These are phyloP conservation scores for Corythoichthys intestinalis DNA, from an alignment of 2,113 vertebrate genomes.

Conservation along the genomic window DNA sequence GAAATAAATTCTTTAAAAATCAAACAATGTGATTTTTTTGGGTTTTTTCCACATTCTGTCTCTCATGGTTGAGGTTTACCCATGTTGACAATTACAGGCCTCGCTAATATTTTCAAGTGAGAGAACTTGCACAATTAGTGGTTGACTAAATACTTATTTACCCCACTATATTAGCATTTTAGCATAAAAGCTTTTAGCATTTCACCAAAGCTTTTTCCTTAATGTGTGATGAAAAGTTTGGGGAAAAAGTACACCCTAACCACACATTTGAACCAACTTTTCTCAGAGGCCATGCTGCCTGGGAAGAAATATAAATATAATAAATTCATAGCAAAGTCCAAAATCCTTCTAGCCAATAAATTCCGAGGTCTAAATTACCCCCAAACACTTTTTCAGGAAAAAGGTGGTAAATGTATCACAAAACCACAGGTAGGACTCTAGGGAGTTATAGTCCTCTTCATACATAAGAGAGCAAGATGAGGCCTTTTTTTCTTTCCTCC, in stretches of 20 bases:
- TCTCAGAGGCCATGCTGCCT: background rate
- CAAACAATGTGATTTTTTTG: no score
- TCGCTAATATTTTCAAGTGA: no score
- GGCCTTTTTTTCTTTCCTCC: conserved; percentile 34
- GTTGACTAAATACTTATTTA: no score
- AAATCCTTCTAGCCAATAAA: conserved; percentile 28
- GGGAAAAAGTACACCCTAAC: background rate
- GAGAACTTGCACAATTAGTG: no score
- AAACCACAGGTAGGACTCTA: conserved; percentile 58
- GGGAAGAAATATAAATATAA: conserved; percentile 5
- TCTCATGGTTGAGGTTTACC: no score
- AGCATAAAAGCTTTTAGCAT: background rate
- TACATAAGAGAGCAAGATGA: conserved; percentile 57
- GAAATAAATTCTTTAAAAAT: no score
- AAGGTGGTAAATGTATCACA: conserved; percentile 50
- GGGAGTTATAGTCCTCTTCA: conserved; percentile 60
- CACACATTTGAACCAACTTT: background rate
- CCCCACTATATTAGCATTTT: background rate
- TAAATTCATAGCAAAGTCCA: conserved; percentile 12
- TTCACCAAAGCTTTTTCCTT: background rate
- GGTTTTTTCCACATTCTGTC: no score
- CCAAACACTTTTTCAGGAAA: conserved; percentile 35
- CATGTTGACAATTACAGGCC: no score
- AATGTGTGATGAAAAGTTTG: background rate
- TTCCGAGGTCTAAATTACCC: conserved; percentile 32